Base-by-base conservation (phyloP, 2,113 vertebrate genomes). In the Toxotes jaculatrix region DNA sequence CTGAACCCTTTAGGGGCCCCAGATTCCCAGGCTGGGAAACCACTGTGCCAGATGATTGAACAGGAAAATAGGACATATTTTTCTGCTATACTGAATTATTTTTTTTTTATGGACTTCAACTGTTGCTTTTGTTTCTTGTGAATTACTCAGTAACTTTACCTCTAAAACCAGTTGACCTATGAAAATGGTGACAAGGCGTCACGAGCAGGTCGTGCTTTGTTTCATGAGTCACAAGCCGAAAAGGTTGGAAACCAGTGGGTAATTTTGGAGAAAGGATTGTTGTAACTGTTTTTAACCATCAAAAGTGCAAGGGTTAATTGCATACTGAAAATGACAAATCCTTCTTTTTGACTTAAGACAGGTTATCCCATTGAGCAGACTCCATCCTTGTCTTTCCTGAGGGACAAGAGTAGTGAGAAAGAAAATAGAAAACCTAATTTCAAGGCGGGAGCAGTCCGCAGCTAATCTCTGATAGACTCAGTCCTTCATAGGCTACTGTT, bases 281-380 rank as follows among this genome's bases (percentile, higher is more conserved):
- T 7, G 38, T 49, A 8, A 19, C 4, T 21, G 38, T 40, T 80
- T 74, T 23, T 51, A 61, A 72, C 42, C 6, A 65, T 74, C 27
- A 63, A 59, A 14, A 78, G 84, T 53, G 42, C 23, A 66, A 68
- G 42, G 78, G 74, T 88, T 88, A 89, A 87, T 74, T 43, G 62
- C 61, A 76, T 79, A 82, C 88, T 89, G 65, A 84, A 92, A 89
- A 86, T 57, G 82, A 81, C 67, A 88, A 86, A 88, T 84, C 63
- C 40, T 56, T 45, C 9, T 74, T 62, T 84, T 89, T 77, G 68
- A 81, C 77, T 71, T 68, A 72, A n/a, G 74, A 57, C 70, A 69
- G 72, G 76, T 85, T 80, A 69, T 89, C 71, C 75, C 49, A 80
- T 86, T 78, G 73, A 83, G 63, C 59, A 77, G 70, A 69, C 57